Evolutionary conservation across 2,113 vertebrate genomes (phyloP).

Genomic region (Helogale parvula): DNA sequence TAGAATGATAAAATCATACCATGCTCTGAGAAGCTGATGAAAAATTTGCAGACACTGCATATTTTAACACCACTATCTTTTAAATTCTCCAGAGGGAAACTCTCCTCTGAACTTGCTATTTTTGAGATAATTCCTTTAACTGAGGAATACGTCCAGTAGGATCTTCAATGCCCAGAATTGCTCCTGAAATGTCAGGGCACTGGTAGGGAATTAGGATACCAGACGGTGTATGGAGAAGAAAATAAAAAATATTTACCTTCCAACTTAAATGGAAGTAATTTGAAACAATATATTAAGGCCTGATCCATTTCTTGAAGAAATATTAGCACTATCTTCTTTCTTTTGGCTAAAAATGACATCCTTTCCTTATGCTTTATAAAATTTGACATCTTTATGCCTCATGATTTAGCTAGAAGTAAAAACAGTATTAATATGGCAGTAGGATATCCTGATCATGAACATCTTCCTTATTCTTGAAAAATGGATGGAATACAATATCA

Average conservation of each 20-base stretch:
- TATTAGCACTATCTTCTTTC: background rate
- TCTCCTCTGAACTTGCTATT: background rate
- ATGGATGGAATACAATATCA: background rate
- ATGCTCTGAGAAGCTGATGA: background rate
- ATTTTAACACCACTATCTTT: conserved; percentile 29
- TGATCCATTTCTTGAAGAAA: background rate
- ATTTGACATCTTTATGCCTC: background rate
- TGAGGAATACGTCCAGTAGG: background rate
- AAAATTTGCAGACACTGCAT: background rate
- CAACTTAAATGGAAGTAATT: conserved; percentile 7
- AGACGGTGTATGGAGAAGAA: background rate
- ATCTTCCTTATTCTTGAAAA: background rate
- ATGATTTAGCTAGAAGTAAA: background rate
- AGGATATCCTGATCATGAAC: background rate
- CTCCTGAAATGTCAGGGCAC: background rate
- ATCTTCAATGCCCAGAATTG: background rate
- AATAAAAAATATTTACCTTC: background rate
- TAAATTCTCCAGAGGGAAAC: conserved; percentile 6
- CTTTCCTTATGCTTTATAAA: background rate
- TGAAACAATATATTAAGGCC: background rate
- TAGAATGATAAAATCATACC: background rate
- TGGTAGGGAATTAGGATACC: background rate
- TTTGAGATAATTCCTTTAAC: conserved; percentile 55
- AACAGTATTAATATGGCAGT: background rate
- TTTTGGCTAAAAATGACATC: background rate